phyloP scores from a whole-genome alignment of 1,140 invertebrate genomes.

The Myzus persicae region DNA sequence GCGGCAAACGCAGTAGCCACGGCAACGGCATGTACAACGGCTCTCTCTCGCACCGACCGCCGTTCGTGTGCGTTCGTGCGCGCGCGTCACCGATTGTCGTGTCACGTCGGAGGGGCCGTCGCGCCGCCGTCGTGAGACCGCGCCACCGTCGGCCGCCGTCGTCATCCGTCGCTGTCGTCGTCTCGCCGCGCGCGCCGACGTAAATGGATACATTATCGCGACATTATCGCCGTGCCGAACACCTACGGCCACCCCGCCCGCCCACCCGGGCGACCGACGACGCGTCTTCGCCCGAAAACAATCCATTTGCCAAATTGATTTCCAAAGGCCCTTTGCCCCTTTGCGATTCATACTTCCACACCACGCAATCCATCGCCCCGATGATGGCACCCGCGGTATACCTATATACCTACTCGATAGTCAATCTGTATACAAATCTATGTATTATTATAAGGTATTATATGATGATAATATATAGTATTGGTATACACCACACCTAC shows the following conservation, averaged over 20 bases:
- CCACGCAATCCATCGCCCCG: too few relatives aligned
- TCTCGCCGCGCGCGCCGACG: conserved; percentile 56
- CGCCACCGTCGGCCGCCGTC: conserved; percentile 25
- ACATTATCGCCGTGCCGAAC: conserved; percentile 60
- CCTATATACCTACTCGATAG: neutral
- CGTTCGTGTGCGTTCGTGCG: neutral
- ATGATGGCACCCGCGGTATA: neutral
- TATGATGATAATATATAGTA: too few relatives aligned
- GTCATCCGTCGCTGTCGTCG: conserved; percentile 9
- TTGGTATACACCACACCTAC: too few relatives aligned
- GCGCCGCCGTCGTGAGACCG: conserved; percentile 29
- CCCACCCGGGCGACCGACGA: neutral
- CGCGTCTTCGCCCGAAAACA: conserved; percentile 34
- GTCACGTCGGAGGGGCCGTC: neutral
- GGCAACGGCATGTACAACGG: conserved; percentile 60
- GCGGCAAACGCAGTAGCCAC: conserved; percentile 66
- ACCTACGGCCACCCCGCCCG: conserved; percentile 22
- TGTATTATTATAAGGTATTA: too few relatives aligned
- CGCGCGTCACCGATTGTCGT: neutral
- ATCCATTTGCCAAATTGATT: conserved; percentile 43
- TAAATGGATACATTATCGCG: conserved; percentile 62
- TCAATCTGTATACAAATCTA: too few relatives aligned
- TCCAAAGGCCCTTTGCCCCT: neutral
- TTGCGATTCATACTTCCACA: neutral
- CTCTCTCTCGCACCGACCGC: neutral